Evolutionary conservation across 2,113 vertebrate species (phyloP), one percentile per base, ranked within the genome.

Genomic region (Condylura cristata): DNA sequence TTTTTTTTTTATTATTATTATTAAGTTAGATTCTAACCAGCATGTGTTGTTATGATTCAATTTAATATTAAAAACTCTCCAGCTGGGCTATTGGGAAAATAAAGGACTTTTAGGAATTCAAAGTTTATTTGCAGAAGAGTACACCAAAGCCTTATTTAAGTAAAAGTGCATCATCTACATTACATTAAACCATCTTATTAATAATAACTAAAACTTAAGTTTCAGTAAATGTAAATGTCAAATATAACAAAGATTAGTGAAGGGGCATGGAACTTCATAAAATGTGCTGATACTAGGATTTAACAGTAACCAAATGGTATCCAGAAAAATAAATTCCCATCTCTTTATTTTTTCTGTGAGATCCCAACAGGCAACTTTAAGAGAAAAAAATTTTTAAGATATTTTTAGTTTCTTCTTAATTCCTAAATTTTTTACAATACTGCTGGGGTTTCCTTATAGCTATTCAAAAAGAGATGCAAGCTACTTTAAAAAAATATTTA

Each of bases 51-150:
- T 93, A 86, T 95, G 88, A 95, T 94, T 95, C 94, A 91, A 74
- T 96, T 95, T 96, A 97, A 96, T 97, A 97, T 96, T 95, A 94
- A 96, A 97, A 96, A 96, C 94, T 96, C 94, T 95, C 91, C 91
- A 96, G 85, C 89, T 92, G 89, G 93, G 93, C 91, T 90, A 87
- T 66, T 83, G 91, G 84, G 96, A 93, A 97, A 96, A 96, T 95
- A 96, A 97, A 95, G 83, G 89, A 94, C 93, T 95, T 94, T 91
- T 91, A 94, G 76, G 86, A 96, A 95, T 95, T 96, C 41, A 87
- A 82, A 96, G 94, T 91, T 89, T 95, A 95, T 96, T 92, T 96
- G 83, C 91, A 89, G 37, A 95, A 32, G 30, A 96, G 65, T 44
- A 70, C 13, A 89, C 75, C 61, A 95, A 95, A 96, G 78, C 65